Conservation (phyloP, 1,140 invertebrate genomes). For the Drosophila santomea region DNA sequence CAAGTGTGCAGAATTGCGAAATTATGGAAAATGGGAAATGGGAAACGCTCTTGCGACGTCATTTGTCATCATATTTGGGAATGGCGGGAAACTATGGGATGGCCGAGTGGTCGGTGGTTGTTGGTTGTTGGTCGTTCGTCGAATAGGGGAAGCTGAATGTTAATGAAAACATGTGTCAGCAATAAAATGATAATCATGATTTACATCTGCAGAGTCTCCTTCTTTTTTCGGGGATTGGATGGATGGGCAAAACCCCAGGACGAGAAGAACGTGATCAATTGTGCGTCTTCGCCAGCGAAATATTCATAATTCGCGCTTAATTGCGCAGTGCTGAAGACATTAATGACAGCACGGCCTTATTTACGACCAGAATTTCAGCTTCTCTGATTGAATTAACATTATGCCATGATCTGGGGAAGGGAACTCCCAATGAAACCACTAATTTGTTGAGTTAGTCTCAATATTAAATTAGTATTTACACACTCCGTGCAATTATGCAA, state of each 20-base stretch:
- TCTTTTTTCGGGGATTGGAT: constrained; percentile 28
- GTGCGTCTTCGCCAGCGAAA: constrained; percentile 13
- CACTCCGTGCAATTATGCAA: constrained; percentile 37
- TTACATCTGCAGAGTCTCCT: constrained; percentile 54
- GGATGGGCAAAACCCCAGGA: constrained; percentile 20
- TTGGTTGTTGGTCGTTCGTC: constrained; percentile 29
- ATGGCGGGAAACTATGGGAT: constrained; percentile 24
- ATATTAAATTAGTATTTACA: constrained; percentile 79
- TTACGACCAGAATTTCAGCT: constrained; percentile 16
- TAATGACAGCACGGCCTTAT: constrained; percentile 22
- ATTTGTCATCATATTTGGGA: constrained; percentile 64
- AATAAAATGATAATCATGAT: constrained; percentile 79
- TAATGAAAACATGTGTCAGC: constrained; percentile 78
- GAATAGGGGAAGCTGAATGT: constrained; percentile 23
- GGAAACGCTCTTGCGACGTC: constrained; percentile 48
- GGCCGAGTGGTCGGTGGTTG: constrained; percentile 18
- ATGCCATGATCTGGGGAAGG: background rate
- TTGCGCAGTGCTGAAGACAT: constrained; percentile 32
- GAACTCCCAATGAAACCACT: constrained; percentile 47
- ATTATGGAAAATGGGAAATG: constrained; percentile 74
- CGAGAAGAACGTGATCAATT: constrained; percentile 55
- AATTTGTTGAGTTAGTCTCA: constrained; percentile 60
- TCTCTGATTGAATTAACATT: constrained; percentile 45
- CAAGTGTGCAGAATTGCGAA: constrained; percentile 74
- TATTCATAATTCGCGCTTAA: constrained; percentile 56